These are phyloP conservation scores for Leptothorax acervorum DNA, from an alignment of 2,888 invertebrate species.

Conservation along the genomic window DNA sequence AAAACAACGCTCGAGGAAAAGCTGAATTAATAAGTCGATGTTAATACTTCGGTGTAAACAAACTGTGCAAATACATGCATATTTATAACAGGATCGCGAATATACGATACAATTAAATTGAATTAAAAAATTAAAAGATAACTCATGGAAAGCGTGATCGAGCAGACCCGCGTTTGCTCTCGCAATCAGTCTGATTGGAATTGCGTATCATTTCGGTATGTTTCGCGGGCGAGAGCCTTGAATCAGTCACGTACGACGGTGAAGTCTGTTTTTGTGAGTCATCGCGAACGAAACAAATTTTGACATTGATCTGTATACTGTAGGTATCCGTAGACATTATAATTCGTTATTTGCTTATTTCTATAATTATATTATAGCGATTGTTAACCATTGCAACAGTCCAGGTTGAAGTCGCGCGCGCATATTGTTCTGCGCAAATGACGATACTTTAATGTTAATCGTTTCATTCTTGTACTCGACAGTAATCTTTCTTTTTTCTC, in stretches of 20 bases:
- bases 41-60: background rate
- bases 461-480: background rate
- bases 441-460: constrained; percentile 7
- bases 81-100: background rate
- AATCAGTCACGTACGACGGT: constrained; percentile 25
- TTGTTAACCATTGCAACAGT: background rate
- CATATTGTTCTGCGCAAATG: background rate
- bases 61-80: background rate
- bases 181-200: constrained; percentile 18
- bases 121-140: background rate
- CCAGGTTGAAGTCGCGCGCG: background rate
- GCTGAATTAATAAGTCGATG: background rate
- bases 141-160: background rate
- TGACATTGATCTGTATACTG: constrained; percentile 23
- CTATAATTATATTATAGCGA: background rate
- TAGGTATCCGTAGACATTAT: background rate
- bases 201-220: constrained; percentile 14
- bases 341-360: background rate
- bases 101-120: background rate
- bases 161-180: background rate
- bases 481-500: background rate
- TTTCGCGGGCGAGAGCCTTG: constrained; percentile 34
- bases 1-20: background rate
- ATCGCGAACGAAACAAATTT: constrained; percentile 24
- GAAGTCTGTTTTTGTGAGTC: constrained; percentile 24